Evolutionary conservation across 2,113 vertebrate genomes (phyloP), one percentile per base, ranked within the genome.

Genomic region (Lasiurus borealis): DNA sequence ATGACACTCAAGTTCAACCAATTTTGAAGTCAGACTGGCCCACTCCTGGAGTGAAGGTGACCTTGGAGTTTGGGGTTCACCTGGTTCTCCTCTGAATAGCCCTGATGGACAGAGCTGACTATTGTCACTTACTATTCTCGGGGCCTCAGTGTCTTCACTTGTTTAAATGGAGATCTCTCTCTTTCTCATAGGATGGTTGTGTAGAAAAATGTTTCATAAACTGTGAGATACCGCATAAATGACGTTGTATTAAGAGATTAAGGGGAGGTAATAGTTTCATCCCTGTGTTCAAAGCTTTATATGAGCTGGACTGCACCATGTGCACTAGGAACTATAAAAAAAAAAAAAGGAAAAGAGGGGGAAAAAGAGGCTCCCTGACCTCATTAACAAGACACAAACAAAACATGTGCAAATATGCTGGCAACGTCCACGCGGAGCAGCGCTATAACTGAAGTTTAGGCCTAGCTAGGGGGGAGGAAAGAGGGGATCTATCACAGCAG

Each of bases 331-430:
- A 57, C 34, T 77, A 25, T 59, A 83, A 69, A 89, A 71, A 54
- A 69, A 83, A 72, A 89, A 66, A 54, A 75, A 83, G 68, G 34
- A 7, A n/a, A 64, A 64, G 14, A 27, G 12, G 16, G 14, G 12
- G 64, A 5, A 59, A 87, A 36, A 59, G 77, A 87, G 40, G 73
- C 77, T 88, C 46, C 40, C 48, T 77, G 77, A 34, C 69, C 44
- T 88, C 85, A 66, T 90, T 85, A 57, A 89, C 94, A 71, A n/a
- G 69, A 90, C 23, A 76, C 54, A 94, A 91, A 95, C 64, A 87
- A 84, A 92, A 77, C 15, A 69, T 85, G 85, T 96, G 57, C 69
- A 77, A n/a, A 54, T 52, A 73, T 46, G 77, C 54, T 82, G 48
- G 54, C 50, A 44, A 9, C 76, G 87, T 80, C 82, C 34, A 72